Evolutionary conservation across 2,888 invertebrate species (phyloP).

Genomic region (Nomada ruficornis): DNA sequence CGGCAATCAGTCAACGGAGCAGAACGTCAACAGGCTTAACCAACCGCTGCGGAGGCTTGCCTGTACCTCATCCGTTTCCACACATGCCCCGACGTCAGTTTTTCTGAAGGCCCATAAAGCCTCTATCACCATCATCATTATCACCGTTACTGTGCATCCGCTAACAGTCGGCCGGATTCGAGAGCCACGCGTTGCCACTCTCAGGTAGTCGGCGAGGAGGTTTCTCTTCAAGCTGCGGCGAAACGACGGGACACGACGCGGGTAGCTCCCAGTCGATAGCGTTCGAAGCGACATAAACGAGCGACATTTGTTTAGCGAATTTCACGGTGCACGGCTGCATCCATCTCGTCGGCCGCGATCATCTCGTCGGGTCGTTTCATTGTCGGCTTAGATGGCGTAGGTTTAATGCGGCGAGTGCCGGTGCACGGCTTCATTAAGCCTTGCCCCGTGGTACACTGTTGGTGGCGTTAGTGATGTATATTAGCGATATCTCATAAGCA

Average conservation of each 20-base stretch:
- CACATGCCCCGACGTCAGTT: slow-evolving; percentile 64
- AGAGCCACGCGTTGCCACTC: slow-evolving; percentile 69
- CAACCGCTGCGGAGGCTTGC: slow-evolving; percentile 26
- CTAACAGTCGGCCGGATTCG: slow-evolving; percentile 57
- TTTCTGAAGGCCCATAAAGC: slow-evolving; percentile 70
- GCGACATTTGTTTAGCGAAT: slow-evolving; percentile 72
- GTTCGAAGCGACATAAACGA: slow-evolving; percentile 57
- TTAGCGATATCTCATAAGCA: slow-evolving; percentile 78
- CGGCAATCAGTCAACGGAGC: slow-evolving; percentile 48
- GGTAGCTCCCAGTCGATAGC: slow-evolving; percentile 55
- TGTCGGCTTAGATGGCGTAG: slow-evolving; percentile 49
- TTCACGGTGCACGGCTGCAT: slow-evolving; percentile 66
- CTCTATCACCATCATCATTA: slow-evolving; percentile 74
- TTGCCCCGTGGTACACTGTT: slow-evolving; percentile 69
- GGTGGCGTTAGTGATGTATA: slow-evolving; percentile 81
- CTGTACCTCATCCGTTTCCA: slow-evolving; percentile 63
- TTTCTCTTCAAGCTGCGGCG: slow-evolving; percentile 42
- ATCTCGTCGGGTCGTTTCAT: slow-evolving; percentile 61
- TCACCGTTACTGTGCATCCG: slow-evolving; percentile 72
- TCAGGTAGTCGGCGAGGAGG: slow-evolving; percentile 41
- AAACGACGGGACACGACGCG: slow-evolving; percentile 20
- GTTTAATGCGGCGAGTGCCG: slow-evolving; percentile 56
- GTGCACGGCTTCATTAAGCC: slow-evolving; percentile 78
- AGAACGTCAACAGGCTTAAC: slow-evolving; percentile 52
- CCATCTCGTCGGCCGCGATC: slow-evolving; percentile 66